Conservation (phyloP, 2,888 invertebrate genomes). For the Drosophila colorata region DNA sequence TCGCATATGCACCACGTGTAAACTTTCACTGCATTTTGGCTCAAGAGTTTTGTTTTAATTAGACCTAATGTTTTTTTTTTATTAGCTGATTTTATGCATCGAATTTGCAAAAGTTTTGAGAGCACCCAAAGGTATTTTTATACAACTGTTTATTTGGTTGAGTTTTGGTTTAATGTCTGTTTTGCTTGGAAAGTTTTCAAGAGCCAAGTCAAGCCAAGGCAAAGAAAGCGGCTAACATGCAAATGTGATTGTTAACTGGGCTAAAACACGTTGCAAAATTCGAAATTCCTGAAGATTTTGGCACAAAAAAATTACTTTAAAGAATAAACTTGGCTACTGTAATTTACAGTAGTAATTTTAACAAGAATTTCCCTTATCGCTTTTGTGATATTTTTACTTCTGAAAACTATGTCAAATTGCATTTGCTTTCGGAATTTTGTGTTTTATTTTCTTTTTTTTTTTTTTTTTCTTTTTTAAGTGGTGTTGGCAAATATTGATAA, state of each 20-base stretch:
- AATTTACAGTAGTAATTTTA: slow-evolving; percentile 4
- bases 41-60: slow-evolving; percentile 27
- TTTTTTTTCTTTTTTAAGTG: slow-evolving; percentile 10
- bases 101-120: slow-evolving; percentile 23
- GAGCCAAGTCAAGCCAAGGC: background rate
- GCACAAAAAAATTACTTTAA: slow-evolving; percentile 1
- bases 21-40: slow-evolving; percentile 32
- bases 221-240: slow-evolving; percentile 25
- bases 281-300: slow-evolving; percentile 7
- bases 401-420: slow-evolving; percentile 5
- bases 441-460: background rate
- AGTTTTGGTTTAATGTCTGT: slow-evolving; percentile 17
- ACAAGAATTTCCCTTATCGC: slow-evolving; percentile 21
- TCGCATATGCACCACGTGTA: slow-evolving; percentile 14
- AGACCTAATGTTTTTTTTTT: slow-evolving; percentile 9
- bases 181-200: slow-evolving; percentile 30
- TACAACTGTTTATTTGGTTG: slow-evolving; percentile 8
- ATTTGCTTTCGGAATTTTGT: slow-evolving; percentile 1
- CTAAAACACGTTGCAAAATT: background rate
- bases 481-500: slow-evolving; percentile 22
- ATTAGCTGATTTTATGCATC: slow-evolving; percentile 6
- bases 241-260: slow-evolving; percentile 21
- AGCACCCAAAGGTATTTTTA: background rate
- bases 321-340: slow-evolving; percentile 1
- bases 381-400: slow-evolving; percentile 3